Evolutionary conservation across 2,797 vertebrate species (phyloP).

Genomic region (Ambastaia sidthimunki): DNA sequence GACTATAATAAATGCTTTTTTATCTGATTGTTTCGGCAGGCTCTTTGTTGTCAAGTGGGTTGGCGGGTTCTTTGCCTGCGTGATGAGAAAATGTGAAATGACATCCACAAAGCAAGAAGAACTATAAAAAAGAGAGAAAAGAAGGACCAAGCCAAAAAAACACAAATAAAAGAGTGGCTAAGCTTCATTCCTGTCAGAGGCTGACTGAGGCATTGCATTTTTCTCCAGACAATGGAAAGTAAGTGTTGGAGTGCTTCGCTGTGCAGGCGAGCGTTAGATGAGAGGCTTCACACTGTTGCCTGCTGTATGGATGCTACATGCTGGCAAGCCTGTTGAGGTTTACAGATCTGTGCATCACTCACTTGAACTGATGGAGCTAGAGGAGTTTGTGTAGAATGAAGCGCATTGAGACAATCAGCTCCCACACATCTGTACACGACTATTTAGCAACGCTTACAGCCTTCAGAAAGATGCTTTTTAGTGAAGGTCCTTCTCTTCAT

Average conservation of each 20-base stretch:
- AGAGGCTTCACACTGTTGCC: constrained; percentile 54
- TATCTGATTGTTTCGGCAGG: constrained; percentile 65
- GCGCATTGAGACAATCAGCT: constrained; percentile 79
- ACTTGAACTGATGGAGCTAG: constrained; percentile 73
- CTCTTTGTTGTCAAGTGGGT: constrained; percentile 29
- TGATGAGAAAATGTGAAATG: constrained; percentile 65
- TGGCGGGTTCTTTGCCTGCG: constrained; percentile 42
- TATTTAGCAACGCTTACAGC: constrained; percentile 65
- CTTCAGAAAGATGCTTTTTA: constrained; percentile 56
- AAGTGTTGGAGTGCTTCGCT: constrained; percentile 64
- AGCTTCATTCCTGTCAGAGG: constrained; percentile 50
- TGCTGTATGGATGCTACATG: constrained; percentile 66
- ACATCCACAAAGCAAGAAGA: constrained; percentile 58
- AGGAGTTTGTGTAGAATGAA: constrained; percentile 64
- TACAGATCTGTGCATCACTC: constrained; percentile 74
- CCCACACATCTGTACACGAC: constrained; percentile 72
- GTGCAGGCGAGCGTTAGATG: constrained; percentile 49
- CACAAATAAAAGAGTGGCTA: constrained; percentile 21
- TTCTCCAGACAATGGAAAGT: constrained; percentile 44
- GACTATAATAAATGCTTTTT: constrained; percentile 50
- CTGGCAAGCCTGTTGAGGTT: constrained; percentile 71
- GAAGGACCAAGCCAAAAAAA: constrained; percentile 22
- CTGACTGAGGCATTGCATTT: constrained; percentile 53
- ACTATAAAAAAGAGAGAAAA: not conserved
- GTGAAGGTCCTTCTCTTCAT: no score